These are phyloP conservation scores for Eulacestoma nigropectus DNA, from an alignment of 2,113 vertebrate species.

Conservation along the genomic window DNA sequence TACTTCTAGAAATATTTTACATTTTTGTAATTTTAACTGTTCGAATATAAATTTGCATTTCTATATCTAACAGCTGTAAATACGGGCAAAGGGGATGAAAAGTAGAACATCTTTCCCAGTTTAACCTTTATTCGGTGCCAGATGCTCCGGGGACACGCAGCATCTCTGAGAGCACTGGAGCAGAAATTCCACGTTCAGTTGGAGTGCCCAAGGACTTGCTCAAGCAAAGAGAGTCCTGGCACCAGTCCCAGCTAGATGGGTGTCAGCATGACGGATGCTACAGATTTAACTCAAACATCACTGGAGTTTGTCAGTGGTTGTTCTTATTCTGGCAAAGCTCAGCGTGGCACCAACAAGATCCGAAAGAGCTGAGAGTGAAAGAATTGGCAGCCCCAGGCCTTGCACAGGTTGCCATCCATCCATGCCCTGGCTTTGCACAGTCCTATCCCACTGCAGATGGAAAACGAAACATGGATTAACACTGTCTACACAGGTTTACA, in stretches of 20 bases:
- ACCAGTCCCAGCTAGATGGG: background rate
- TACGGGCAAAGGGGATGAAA: background rate
- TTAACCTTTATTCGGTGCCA: background rate
- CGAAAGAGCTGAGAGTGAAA: background rate
- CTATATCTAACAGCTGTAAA: background rate
- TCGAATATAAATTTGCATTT: background rate
- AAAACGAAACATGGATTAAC: background rate
- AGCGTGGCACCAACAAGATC: background rate
- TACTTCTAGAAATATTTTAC: background rate
- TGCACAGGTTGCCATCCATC: background rate
- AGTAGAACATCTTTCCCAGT: background rate
- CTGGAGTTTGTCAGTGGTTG: background rate
- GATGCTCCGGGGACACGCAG: background rate
- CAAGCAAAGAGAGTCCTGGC: background rate
- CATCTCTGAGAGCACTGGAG: background rate
- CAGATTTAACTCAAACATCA: background rate
- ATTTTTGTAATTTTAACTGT: background rate
- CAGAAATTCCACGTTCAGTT: background rate
- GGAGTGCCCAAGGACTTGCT: background rate
- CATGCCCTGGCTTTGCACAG: background rate
- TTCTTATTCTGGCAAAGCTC: background rate
- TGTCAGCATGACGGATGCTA: background rate
- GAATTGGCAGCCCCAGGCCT: background rate
- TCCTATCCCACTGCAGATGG: background rate
- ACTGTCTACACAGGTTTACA: background rate